phyloP scores from a whole-genome alignment of 2,888 invertebrate species.

The Sympetrum striolatum region DNA sequence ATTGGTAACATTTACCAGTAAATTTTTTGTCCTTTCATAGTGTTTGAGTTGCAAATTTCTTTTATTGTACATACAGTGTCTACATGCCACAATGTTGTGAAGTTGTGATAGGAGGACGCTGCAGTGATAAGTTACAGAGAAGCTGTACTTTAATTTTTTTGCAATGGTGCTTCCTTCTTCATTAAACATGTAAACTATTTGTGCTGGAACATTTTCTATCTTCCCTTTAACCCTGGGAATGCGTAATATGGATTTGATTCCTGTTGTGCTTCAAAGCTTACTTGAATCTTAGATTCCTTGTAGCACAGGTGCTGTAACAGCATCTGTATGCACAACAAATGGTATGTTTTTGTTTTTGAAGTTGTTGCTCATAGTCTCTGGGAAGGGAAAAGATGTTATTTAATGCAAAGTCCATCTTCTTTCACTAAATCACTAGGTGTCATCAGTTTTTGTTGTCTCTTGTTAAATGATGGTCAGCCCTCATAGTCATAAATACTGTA shows the following conservation, averaged over 20 bases:
- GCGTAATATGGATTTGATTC: background rate
- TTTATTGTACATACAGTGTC: background rate
- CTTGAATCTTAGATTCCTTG: background rate
- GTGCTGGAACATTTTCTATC: background rate
- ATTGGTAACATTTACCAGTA: background rate
- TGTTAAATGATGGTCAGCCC: background rate
- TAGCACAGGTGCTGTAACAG: background rate
- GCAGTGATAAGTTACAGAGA: background rate
- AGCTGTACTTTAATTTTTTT: background rate
- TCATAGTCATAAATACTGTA: background rate
- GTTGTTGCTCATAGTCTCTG: background rate
- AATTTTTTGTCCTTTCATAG: background rate
- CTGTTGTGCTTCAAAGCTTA: background rate
- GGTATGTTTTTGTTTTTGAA: background rate
- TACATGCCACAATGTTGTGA: background rate
- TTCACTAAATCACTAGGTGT: background rate
- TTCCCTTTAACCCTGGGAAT: background rate
- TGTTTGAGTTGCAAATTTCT: background rate
- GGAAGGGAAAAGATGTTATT: background rate
- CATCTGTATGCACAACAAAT: background rate
- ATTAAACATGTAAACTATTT: background rate
- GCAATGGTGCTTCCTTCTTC: background rate
- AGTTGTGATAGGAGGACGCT: background rate
- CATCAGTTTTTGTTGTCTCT: background rate
- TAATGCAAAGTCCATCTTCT: background rate